Evolutionary conservation across 23 tunicate species (phyloP), one percentile per base, ranked within the genome.

Genomic region (Halocynthia aurantium): DNA sequence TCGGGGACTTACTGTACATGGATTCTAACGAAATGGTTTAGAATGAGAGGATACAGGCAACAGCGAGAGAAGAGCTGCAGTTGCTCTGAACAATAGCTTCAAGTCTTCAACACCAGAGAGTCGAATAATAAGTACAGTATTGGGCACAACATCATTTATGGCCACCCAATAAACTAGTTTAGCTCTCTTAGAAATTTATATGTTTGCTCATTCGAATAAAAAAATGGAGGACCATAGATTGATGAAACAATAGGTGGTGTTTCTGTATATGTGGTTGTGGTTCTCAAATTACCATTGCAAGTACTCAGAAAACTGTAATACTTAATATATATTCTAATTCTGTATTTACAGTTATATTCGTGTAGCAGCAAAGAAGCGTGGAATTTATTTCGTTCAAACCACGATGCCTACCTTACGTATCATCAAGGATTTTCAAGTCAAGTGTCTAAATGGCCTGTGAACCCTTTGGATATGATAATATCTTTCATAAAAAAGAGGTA

Each of bases 391-490:
- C n/a, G 57, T 9, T 52, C 51, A 9, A 85, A 88, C 67, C 76
- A 75, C 9, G 50, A 68, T 56, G 71, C 87, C 52, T 88, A 84
- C 52, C 13, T 57, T 6, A 50, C 75, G 19, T 88, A 88, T 64
- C 95, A 88, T 76, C 50, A 79, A 51, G 95, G 95, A 7, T 88
- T 56, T 62, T 49, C 57, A 8, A 22, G 69, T 17, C 95, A 88
- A 84, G 84, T 88, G n/a, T 15, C 78, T 22, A 88, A 79, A 58
- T 88, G 95, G 95, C 88, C 87, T 7, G 76, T 84, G 51, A 88
- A 88, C 20, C 95, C 95, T 7, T 73, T 84, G 6, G 87, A 88
- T 55, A 6, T 80, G 8, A 88, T 88, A 7, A 79, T 88, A 7
- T 22, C 72, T 15, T 88, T 78, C 83, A 49, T 88, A 10, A 79